phyloP scores from a whole-genome alignment of 2,888 invertebrate species.

The Drosophila tripunctata region DNA sequence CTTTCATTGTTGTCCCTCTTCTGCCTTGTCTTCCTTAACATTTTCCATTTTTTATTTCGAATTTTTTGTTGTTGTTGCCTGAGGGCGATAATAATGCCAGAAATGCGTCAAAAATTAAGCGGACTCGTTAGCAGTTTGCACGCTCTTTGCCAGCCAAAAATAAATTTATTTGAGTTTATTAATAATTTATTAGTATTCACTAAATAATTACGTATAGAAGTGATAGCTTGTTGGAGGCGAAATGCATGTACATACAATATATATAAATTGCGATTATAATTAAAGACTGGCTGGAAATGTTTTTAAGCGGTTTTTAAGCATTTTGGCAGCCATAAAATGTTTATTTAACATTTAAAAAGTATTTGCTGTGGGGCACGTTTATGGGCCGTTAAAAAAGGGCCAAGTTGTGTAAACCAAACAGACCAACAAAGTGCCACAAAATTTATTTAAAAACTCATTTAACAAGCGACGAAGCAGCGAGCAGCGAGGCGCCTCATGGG shows the following conservation, averaged over 20 bases:
- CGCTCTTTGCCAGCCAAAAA: conserved; percentile 2
- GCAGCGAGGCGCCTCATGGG: conserved; percentile 31
- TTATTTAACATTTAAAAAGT: conserved; percentile 79
- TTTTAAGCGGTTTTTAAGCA: conserved; percentile 68
- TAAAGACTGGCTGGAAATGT: conserved; percentile 29
- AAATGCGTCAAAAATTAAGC: conserved; percentile 64
- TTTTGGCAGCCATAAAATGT: conserved; percentile 69
- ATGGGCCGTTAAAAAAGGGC: conserved; percentile 76
- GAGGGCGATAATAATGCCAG: conserved; percentile 57
- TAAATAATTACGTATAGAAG: background rate
- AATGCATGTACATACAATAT: conserved; percentile 9
- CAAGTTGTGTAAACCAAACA: conserved; percentile 62
- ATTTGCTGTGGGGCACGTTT: conserved; percentile 67
- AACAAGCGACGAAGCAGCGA: conserved; percentile 50
- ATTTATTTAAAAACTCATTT: conserved; percentile 80
- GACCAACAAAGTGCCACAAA: conserved; percentile 64
- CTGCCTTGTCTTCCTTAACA: background rate
- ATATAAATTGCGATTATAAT: conserved; percentile 45
- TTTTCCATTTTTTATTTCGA: background rate
- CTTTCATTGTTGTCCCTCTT: conserved; percentile 37
- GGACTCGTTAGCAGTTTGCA: conserved; percentile 45
- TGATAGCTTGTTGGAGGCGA: background rate
- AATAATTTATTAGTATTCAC: too few species aligned
- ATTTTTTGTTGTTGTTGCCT: conserved; percentile 18
- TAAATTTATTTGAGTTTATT: background rate